Evolutionary conservation across 1,140 invertebrate species (phyloP), one percentile per base, ranked within the genome.

Genomic region (Neodiprion fabricii): DNA sequence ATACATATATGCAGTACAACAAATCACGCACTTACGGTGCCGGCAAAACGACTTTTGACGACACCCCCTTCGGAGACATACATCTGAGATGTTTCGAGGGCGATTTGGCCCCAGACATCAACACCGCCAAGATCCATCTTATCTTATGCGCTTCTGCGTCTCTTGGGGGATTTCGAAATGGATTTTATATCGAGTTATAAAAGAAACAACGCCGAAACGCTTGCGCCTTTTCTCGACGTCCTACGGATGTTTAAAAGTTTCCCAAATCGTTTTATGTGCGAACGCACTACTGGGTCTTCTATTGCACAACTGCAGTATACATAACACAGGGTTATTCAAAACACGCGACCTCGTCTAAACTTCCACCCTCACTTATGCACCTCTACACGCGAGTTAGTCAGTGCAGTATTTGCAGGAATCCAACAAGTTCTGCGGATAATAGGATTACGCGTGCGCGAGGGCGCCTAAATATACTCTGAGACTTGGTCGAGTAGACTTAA

Each of bases 41-140:
- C 92, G 65, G 94, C 93, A 85, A 95, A 95, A 75, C 94, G 94
- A 88, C 94, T 95, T 81, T 93, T 91, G 75, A 92, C 86, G 77
- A 91, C 90, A 69, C 92, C 93, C 69, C 93, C 94, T 86, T 96
- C 95, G 53, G 92, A 92, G 78, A 95, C 90, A 85, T 95, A 96
- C 75, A 96, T 93, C 86, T 95, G 94, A 78, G 94, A 94, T 50
- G 94, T 94, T 86, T 96, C 95, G 61, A 96, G 89, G 71, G 95
- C 94, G 77, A 96, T 88, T 85, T 96, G 94, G 74, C 94, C 94
- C 95, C 94, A 96, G 78, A 95, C 91, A 86, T 95, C 92, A 48
- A 91, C 90, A 77, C 87, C 87, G 61, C 89, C 87, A 69, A 91
- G 88, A 89, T 92, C 92, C 91, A 92, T 92, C 28, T 40, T 40